These are phyloP conservation scores for Drosophila orena DNA, from an alignment of 1,140 invertebrate genomes.

Conservation along the genomic window DNA sequence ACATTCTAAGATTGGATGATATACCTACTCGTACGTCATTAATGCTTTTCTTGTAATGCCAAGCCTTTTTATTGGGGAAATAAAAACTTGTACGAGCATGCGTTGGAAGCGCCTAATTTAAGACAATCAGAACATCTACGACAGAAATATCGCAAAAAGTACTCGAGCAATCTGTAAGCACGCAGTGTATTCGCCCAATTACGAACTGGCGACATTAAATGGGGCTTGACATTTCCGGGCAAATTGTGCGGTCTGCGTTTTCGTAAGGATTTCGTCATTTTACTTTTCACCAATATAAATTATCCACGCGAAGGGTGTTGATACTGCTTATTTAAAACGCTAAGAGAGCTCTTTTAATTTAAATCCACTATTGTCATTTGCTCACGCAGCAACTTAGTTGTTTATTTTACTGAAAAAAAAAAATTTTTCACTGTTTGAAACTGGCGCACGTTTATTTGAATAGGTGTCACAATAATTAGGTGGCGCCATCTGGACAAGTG, in stretches of 20 bases:
- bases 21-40: too few species aligned
- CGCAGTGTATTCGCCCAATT: conserved; percentile 17
- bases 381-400: too few species aligned
- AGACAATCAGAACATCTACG: conserved; percentile 54
- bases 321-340: too few species aligned
- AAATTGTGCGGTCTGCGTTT: not conserved
- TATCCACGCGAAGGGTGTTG: too few species aligned
- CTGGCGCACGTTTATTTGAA: not conserved
- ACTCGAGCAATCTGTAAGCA: not conserved
- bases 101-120: conserved; percentile 53
- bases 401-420: too few species aligned
- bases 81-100: not conserved
- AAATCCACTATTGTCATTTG: too few species aligned
- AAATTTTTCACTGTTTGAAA: not conserved
- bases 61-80: not conserved
- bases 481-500: not conserved
- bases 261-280: not conserved
- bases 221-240: conserved; percentile 31
- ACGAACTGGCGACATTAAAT: conserved; percentile 24
- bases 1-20: too few species aligned
- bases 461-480: too few species aligned
- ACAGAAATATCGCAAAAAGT: conserved; percentile 30
- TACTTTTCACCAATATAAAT: too few species aligned
- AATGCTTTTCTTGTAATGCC: not conserved
- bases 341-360: too few species aligned